These are phyloP conservation scores for Cacatua alba DNA, from an alignment of 2,113 vertebrate species.

Conservation along the genomic window DNA sequence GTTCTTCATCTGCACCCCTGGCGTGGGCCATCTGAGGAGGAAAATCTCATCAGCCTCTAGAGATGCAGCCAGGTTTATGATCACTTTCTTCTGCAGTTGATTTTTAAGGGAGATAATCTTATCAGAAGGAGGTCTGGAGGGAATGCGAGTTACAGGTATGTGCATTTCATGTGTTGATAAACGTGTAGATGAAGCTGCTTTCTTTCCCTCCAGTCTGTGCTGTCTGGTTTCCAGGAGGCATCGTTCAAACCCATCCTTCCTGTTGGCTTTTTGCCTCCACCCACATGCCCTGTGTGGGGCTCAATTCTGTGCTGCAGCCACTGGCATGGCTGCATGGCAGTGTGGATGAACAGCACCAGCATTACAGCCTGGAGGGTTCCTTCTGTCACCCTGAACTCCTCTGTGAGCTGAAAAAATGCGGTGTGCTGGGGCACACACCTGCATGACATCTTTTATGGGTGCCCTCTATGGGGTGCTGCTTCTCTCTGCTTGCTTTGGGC, in stretches of 20 bases:
- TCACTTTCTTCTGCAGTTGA: slow-evolving; percentile 19
- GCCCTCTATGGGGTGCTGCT: background rate
- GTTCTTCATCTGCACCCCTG: background rate
- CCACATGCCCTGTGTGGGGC: accelerated
- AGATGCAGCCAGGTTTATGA: background rate
- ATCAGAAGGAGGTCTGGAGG: slow-evolving; percentile 17
- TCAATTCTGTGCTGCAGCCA: background rate
- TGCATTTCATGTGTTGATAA: background rate
- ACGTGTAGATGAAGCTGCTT: background rate
- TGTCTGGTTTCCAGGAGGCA: background rate
- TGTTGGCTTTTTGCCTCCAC: background rate
- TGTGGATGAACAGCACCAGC: background rate
- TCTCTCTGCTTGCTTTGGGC: background rate
- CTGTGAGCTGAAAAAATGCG: background rate
- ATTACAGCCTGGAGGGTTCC: accelerated
- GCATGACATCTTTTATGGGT: accelerated
- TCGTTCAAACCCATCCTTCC: background rate
- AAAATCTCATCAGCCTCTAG: background rate
- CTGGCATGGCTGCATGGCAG: accelerated
- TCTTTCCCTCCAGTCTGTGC: background rate
- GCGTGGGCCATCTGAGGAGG: slow-evolving; percentile 77
- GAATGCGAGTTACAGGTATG: slow-evolving; percentile 5
- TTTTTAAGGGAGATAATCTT: slow-evolving; percentile 2
- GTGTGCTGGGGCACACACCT: background rate
- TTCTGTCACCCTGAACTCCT: background rate